Base-by-base conservation (phyloP, 1,140 invertebrate species). In the Drosophila grimshawi region DNA sequence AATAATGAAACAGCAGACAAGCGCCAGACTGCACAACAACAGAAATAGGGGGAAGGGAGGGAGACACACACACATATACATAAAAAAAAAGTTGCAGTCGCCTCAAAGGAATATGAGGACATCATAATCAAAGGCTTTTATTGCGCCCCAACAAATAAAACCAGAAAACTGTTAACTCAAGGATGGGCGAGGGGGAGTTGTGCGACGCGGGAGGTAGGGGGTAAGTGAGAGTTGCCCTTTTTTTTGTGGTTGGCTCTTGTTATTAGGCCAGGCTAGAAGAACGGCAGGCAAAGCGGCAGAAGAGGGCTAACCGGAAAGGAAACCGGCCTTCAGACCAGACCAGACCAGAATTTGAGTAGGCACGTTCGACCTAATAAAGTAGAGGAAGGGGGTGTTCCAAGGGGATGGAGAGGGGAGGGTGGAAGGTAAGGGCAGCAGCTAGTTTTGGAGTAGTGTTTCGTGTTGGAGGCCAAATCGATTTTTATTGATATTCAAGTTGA, bases 311-410 rank as follows among this genome's bases (percentile, higher is more conserved):
- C 19, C 19, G 19, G 19, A 19, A 19, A 19, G 19, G 19, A 19
- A 19, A 19, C 19, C 19, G 19, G 19, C 19, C 19, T 19, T 19
- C 19, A 19, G 19, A 19, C 19, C 19, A 19, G 19, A 19, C 19
- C 19, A 19, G 19, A 19, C 19, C 19, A 19, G 19, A 80, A 62
- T 63, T 76, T 86, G 69, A 79, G 69, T 85, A 65, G 68, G 77
- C 83, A 88, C 85, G 83, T 88, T 89, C 83, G 83, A 88, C 83
- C 83, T 83, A 88, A 88, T 89, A 88, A 19, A 88, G 73, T 80
- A 78, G 59, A 29, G 43, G 41, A 10, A n/a, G 7, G 41, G 43
- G 6, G 33, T 48, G 29, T 45, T 30, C 11, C n/a, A 5, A 30
- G 63, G 63, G 33, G 32, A n/a, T 37, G 19, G 43, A 56, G 37